phyloP scores from a whole-genome alignment of 2,797 vertebrate genomes.

The Zalophus californianus region DNA sequence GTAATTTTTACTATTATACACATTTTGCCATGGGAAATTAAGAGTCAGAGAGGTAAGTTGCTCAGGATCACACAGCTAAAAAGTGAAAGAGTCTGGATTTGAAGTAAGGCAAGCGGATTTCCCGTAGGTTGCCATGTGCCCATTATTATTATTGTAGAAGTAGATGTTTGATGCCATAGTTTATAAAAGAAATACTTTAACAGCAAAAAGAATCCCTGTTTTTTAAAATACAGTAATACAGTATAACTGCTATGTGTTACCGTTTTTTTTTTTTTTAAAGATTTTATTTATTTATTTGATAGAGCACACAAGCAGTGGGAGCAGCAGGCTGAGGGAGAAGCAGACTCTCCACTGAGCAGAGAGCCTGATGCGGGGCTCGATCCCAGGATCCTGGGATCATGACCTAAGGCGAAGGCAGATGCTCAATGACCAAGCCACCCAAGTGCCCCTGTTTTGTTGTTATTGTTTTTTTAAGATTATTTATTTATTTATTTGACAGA shows the following conservation, averaged over 20 bases:
- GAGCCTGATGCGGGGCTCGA: too few relatives aligned
- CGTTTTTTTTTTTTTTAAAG: not conserved
- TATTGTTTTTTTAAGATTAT: not conserved
- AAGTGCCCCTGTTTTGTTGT: too few relatives aligned
- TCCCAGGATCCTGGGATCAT: not conserved
- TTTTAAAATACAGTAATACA: conserved; percentile 26
- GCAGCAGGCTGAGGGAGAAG: not conserved
- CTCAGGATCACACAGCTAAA: not conserved
- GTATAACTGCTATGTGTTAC: not conserved
- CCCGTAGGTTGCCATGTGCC: not conserved
- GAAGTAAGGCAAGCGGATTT: not conserved
- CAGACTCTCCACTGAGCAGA: fast-evolving
- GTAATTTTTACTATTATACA: not conserved
- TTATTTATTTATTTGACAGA: too few relatives aligned
- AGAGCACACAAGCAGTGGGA: not conserved
- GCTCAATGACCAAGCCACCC: too few relatives aligned
- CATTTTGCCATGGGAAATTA: conserved; percentile 17
- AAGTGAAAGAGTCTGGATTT: conserved; percentile 36
- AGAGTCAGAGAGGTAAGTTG: not conserved
- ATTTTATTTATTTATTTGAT: not conserved
- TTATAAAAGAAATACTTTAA: conserved; percentile 36
- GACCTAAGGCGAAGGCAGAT: too few relatives aligned
- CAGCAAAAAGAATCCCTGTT: not conserved
- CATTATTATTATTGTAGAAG: not conserved
- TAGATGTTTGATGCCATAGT: not conserved